Evolutionary conservation across 2,797 vertebrate genomes (phyloP), one percentile per base, ranked within the genome.

Genomic region (Channallabes apus): DNA sequence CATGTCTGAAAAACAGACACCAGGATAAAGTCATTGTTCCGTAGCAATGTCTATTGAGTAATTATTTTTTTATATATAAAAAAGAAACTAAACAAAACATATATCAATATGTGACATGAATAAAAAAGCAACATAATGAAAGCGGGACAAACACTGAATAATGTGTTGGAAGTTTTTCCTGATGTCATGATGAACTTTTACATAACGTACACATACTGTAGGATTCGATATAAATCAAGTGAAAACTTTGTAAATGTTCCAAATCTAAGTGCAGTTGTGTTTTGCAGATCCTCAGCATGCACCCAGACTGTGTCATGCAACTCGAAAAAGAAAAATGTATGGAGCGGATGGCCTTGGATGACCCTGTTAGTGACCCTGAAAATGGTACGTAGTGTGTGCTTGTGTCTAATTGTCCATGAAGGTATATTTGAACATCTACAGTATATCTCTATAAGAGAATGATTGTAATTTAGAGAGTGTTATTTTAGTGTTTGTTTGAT

Each of bases 251-350:
- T 80, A 20, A 64, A 27, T 29, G n/a, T 29, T 51, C 62, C 9
- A 54, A 65, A 80, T 65, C 77, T 46, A 18, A 65, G 24, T 46
- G 27, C 17, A 20, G 1, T 20, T 65, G 8, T 76, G 4, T 82
- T 20, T 86, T 88, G 71, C 69, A 90, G 92, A 97, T 97, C 94
- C 93, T 84, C 69, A 93, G 46, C 58, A 96, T 95, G 82, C 95
- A 96, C 88, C 95, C 86, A 80, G 88, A 95, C 91, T 99, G 98
- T 89, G 91, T 98, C 86, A 96, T 97, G 87, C 96, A 96, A 91
- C 96, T 96, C 83, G 97, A 98, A 80, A 96, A 97, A 87, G 97
- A 97, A 88, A 94, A 95, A 81, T 99, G 98, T 90, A 94, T 96
- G 93, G 96, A 97, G 94, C 96, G 90, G 89, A 98, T 98, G 58